Evolutionary conservation across 2,797 vertebrate genomes (phyloP).

Genomic region (Argentina silus): DNA sequence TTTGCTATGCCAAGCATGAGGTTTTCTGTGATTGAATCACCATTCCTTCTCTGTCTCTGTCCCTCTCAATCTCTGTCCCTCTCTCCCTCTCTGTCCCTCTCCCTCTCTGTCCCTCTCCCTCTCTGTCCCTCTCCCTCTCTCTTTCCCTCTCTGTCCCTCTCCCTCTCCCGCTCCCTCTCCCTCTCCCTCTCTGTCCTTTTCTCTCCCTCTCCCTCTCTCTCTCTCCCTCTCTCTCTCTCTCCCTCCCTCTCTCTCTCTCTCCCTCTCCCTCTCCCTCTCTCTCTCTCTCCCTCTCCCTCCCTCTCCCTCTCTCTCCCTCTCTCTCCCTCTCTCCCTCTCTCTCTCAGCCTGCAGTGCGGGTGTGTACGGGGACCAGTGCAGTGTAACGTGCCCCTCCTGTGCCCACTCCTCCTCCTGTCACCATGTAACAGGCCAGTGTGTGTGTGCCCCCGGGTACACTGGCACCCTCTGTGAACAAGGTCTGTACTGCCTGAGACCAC

Average conservation of each 20-base stretch:
- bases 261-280: not conserved
- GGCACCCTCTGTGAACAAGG: conserved; percentile 76
- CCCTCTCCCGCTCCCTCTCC: no score
- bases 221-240: not conserved
- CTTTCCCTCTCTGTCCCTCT: no score
- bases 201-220: not conserved
- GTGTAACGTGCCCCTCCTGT: conserved; percentile 65
- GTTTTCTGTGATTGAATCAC: no score
- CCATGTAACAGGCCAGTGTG: conserved; percentile 75
- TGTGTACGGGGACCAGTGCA: conserved; percentile 71
- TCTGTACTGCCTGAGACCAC: conserved; percentile 31
- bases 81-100: no score
- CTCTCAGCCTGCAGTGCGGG: conserved; percentile 70
- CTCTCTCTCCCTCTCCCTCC: not conserved
- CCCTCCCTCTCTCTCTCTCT: not conserved
- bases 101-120: no score
- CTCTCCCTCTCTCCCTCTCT: conserved; percentile 4
- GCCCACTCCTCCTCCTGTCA: conserved; percentile 72
- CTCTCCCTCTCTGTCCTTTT: no score
- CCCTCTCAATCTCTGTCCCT: no score
- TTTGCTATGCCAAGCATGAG: no score
- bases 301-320: not conserved
- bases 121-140: no score
- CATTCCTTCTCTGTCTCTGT: no score
- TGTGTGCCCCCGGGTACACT: conserved; percentile 71